Base-by-base conservation (phyloP, 2,113 vertebrate species). In the Ptyas mucosa region DNA sequence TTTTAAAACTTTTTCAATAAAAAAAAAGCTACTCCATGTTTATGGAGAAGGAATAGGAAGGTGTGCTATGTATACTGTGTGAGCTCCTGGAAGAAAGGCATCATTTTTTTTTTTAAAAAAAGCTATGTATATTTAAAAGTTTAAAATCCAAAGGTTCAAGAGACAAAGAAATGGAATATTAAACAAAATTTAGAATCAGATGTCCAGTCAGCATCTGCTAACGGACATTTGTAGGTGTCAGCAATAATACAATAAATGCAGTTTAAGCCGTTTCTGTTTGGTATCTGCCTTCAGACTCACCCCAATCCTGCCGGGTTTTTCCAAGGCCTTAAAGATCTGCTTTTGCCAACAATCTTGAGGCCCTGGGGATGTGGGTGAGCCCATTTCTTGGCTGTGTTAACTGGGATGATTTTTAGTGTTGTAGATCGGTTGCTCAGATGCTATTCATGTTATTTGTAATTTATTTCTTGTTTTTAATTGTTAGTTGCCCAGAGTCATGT, bases 81-180 rank as follows among this genome's bases (percentile, higher is more conserved):
- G 49, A 95, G 57, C n/a, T 91, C 7, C 23, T 75, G n/a, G 64
- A 75, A 34, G 14, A 75, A 75, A 75, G n/a, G 1, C 61, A n/a
- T 21, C 75, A 8, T 5, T 87, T 52, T 53, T 53, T 53, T 53
- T 53, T 53, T 91, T 3, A 86, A 15, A 55, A 69, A 54, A 69
- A 0, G n/a, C 26, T 43, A 0, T 61, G 12, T 61, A 54, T 94
- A 91, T 46, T 57, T n/a, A 58, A 87, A 49, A 69, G 58, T 85
- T 85, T 5, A 95, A 94, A 92, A 34, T 7, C 85, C 3, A 7
- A 58, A 92, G 5, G 90, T 90, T 94, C 57, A 92, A 93, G 85
- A 90, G 3, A 12, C 85, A 52, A 91, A 91, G 57, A 46, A 46
- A 46, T 90, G 57, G 46, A 93, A 69, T 1, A 5, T 90, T 88